Evolutionary conservation across 1,140 invertebrate species (phyloP), one percentile per base, ranked within the genome.

Genomic region (Macrobrachium rosenbergii): DNA sequence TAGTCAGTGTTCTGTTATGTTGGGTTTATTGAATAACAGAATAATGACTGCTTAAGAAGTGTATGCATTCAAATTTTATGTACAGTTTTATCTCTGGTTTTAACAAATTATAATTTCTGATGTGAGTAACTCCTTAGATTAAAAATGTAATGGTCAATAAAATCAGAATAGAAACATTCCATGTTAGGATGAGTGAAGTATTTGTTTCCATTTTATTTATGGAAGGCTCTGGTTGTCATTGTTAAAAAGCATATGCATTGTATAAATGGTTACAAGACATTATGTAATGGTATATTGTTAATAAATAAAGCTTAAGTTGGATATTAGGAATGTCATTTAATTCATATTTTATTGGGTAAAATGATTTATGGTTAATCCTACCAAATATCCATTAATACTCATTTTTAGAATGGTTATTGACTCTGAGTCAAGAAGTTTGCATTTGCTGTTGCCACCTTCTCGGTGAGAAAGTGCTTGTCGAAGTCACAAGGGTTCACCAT

Each of bases 281-380:
- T 69, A 86, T 86, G 83, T 86, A 80, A 86, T 86, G 83, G 83
- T 86, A 86, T 80, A 86, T 86, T 86, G 83, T 86, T 86, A 80
- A 86, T 86, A 86, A 83, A 86, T 37, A 80, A 73, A 80, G 52
- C 75, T 77, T 77, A 45, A 77, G 64, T 86, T 86, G 64, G 23
- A 63, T 62, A 63, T 59, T 37, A 12, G 19, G 19, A 21, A 21
- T 67, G 17, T n/a, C 64, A 67, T 21, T 67, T 21, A 11, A 67
- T 5, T 12, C 64, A 67, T 21, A 63, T 63, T 16, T 2, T 63
- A 5, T 2, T 63, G 19, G 73, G 73, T 75, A 43, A 37, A 5
- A 23, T 73, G 19, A 21, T 17, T 64, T 17, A 17, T 21, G 17
- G 17, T 75, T 11, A n/a, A 14, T 2, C 14, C 45, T 23, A 23